A percentile compares a stretch with the other conserved stretches of the same genome.
Conservation (phyloP, 1,140 invertebrate genomes). For the Bradysia coprophila region DNA sequence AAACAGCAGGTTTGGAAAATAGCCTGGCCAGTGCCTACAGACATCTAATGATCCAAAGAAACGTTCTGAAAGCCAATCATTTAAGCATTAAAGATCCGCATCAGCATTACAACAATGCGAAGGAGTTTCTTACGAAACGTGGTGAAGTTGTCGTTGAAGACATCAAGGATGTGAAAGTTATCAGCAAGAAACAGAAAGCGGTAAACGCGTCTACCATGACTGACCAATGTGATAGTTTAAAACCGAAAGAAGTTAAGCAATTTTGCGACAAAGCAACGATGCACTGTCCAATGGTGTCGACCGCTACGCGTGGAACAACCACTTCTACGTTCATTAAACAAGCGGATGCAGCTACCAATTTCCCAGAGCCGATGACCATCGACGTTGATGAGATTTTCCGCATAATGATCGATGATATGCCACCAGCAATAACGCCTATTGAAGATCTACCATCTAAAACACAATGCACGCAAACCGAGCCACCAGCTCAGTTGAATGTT, state of each 20-base stretch:
- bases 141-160: not conserved
- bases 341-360: not conserved
- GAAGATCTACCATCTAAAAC: not conserved
- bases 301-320: not conserved
- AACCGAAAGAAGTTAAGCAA: not conserved
- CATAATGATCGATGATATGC: not conserved
- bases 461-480: not conserved
- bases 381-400: not conserved
- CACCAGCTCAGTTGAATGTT: not conserved
- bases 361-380: not conserved
- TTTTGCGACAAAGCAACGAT: not conserved
- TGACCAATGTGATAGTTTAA: not conserved
- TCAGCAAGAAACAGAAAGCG: not conserved
- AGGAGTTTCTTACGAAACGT: not conserved
- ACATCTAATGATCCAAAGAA: not conserved
- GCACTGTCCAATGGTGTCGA: not conserved
- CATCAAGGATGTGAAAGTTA: not conserved
- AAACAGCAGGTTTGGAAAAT: not conserved
- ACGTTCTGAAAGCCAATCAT: not conserved
- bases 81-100: not conserved
- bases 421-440: not conserved
- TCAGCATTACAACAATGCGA: not conserved
- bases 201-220: not conserved
- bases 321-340: not conserved
- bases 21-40: not conserved